Evolutionary conservation across 92 coral and sea anemone species (phyloP).

Genomic region (Siderastrea siderea): DNA sequence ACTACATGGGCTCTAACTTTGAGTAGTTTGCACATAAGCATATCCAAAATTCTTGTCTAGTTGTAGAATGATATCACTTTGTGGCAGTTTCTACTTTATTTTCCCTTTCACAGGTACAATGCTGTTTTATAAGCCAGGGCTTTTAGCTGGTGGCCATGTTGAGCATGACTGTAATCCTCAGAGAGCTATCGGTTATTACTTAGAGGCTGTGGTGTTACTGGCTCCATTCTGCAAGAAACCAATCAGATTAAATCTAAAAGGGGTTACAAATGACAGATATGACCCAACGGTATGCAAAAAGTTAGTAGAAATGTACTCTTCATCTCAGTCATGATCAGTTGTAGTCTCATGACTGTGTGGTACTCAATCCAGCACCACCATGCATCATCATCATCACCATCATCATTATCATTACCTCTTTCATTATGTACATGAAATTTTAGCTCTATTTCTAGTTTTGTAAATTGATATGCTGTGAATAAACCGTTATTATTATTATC

Average conservation of each 20-base stretch:
- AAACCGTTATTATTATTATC: not conserved
- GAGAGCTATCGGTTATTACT: conserved; percentile 92
- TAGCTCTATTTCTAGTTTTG: no score
- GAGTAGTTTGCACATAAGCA: no score
- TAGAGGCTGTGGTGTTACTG: conserved; percentile 89
- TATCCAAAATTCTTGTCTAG: no score
- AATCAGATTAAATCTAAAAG: conserved; percentile 84
- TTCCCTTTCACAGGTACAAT: conserved; percentile 79
- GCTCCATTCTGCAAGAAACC: conserved; percentile 99
- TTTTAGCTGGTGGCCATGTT: conserved; percentile 89
- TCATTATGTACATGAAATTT: not conserved
- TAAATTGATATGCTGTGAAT: no score
- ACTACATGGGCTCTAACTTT: no score
- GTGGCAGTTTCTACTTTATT: not conserved
- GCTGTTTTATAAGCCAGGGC: conserved; percentile 94
- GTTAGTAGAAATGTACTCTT: no score
- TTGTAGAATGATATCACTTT: no score
- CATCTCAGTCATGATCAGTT: no score
- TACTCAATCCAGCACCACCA: no score
- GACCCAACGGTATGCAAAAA: conserved; percentile 92
- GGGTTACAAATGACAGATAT: conserved; percentile 91
- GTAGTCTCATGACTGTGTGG: not conserved
- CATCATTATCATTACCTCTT: no score
- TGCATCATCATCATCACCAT: no score
- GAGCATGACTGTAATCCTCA: conserved; percentile 95